Conservation (phyloP, 2,888 invertebrate species). For the Lasioglossum morio region DNA sequence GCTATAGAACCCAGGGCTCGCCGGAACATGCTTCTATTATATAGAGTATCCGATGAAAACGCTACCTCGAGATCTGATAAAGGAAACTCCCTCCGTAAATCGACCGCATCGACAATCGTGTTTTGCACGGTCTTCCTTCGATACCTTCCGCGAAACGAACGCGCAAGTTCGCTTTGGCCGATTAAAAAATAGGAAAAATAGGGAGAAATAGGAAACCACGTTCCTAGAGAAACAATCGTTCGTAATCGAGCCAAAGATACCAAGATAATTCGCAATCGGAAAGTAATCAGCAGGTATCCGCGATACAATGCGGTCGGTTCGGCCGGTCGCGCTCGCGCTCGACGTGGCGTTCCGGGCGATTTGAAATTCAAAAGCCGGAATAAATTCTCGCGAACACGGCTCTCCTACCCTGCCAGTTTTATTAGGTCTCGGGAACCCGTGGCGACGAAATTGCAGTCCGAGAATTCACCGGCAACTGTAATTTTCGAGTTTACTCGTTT, state of each 20-base stretch:
- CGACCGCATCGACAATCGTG: conserved; percentile 24
- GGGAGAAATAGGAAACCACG: not conserved
- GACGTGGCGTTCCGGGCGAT: not conserved
- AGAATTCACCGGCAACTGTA: conserved; percentile 24
- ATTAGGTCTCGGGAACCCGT: conserved; percentile 30
- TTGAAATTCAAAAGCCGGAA: conserved; percentile 47
- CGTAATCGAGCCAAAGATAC: not conserved
- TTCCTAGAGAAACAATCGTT: not conserved
- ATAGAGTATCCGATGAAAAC: conserved; percentile 42
- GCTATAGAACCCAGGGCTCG: not conserved
- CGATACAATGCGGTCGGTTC: conserved; percentile 21
- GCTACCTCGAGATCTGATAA: conserved; percentile 44
- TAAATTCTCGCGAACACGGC: conserved; percentile 17
- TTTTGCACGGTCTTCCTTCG: not conserved
- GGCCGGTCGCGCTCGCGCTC: not conserved
- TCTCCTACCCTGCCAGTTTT: conserved; percentile 13
- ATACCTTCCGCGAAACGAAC: not conserved
- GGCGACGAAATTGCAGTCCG: conserved; percentile 34
- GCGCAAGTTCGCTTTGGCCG: not conserved
- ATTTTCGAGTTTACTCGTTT: conserved; percentile 8
- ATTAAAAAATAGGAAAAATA: not conserved
- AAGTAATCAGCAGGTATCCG: conserved; percentile 11
- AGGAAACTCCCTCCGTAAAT: conserved; percentile 38
- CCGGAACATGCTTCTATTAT: conserved; percentile 36
- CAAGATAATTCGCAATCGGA: not conserved